A percentile compares a stretch with the other conserved stretches of the same genome.
Conservation (phyloP, 1,140 invertebrate genomes). For the Drosophila repletoides region DNA sequence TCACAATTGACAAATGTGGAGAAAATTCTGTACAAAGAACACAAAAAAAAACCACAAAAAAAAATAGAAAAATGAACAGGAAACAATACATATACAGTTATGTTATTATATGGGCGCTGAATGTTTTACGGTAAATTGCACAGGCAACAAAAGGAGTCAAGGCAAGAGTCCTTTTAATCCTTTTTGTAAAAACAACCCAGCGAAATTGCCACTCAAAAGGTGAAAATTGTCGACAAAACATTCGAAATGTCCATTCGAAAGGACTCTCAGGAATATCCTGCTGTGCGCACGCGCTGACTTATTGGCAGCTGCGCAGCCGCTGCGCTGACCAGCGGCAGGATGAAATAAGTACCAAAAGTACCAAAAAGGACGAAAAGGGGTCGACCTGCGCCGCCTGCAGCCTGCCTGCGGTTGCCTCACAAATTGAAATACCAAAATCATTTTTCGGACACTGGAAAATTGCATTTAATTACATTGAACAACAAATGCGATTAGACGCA, state of each 20-base stretch:
- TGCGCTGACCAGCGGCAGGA: background rate
- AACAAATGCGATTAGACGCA: conserved; percentile 72
- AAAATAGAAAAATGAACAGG: conserved; percentile 30
- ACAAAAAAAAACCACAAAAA: conserved; percentile 27
- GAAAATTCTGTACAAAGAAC: conserved; percentile 39
- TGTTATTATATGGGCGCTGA: conserved; percentile 18
- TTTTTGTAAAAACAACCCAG: conserved; percentile 46
- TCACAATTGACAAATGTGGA: conserved; percentile 67
- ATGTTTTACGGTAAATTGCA: conserved; percentile 73
- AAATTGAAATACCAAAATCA: conserved; percentile 76
- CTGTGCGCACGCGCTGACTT: conserved; percentile 67
- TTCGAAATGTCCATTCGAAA: conserved; percentile 6
- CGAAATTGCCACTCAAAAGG: conserved; percentile 71
- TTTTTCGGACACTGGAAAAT: conserved; percentile 53
- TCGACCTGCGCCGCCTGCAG: no score
- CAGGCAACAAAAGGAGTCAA: conserved; percentile 54
- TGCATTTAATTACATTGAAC: conserved; percentile 61
- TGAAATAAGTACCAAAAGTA: conserved; percentile 30
- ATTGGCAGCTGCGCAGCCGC: conserved; percentile 63
- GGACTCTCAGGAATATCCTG: conserved; percentile 39
- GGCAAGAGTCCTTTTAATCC: conserved; percentile 50
- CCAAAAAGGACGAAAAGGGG: conserved; percentile 50
- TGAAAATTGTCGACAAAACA: conserved; percentile 67
- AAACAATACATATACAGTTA: conserved; percentile 3
- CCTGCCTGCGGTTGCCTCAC: conserved; percentile 58